Evolutionary conservation across 1,140 invertebrate species (phyloP), one percentile per base, ranked within the genome.

Genomic region (Ceratitis capitata): DNA sequence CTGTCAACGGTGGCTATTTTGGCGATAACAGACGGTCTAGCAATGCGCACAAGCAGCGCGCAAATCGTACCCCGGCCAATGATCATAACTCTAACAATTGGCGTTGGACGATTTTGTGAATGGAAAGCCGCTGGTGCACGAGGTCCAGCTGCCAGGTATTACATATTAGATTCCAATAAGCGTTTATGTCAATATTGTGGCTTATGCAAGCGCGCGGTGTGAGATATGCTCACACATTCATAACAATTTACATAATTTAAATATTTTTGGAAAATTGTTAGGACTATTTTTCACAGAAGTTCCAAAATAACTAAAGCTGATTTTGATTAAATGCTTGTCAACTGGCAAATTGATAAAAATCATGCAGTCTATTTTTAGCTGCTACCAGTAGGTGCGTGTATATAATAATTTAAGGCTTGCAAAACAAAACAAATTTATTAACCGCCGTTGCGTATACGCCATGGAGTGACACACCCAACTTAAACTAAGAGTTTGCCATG

Each of bases 271-370:
- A 78, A 78, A 45, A 45, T 39, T 78, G 19, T 23, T 78, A 78
- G 45, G 45, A 78, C 10, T n/a, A 78, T 78, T 78, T 78, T 23
- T 45, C 69, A 78, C 39, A 45, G 32, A 2, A 45, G 42, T 45
- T 78, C 45, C 69, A 45, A 78, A 78, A 78, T 42, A 47, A 78
- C 45, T 39, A 78, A 45, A 78, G 9, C 23, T 78, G 39, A 78
- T 78, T 78, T 78, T 78, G 69, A 78, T 78, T 78, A 78, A 78
- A 78, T 78, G 69, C 6, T 45, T 78, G 69, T 78, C 69, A 78
- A 78, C 69, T 45, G 23, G 69, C 10, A 45, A 23, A 42, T 78
- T 78, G 35, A 74, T 45, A 39, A 45, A 58, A 74, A 74, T 42
- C 39, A 14, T 9, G 32, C 35, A 14, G n/a, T 16, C 35, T 78